Percentiles rank a stretch among this genome's conserved stretches.
Conservation (phyloP, 1,140 invertebrate species). For the Mesaphorura yosii region DNA sequence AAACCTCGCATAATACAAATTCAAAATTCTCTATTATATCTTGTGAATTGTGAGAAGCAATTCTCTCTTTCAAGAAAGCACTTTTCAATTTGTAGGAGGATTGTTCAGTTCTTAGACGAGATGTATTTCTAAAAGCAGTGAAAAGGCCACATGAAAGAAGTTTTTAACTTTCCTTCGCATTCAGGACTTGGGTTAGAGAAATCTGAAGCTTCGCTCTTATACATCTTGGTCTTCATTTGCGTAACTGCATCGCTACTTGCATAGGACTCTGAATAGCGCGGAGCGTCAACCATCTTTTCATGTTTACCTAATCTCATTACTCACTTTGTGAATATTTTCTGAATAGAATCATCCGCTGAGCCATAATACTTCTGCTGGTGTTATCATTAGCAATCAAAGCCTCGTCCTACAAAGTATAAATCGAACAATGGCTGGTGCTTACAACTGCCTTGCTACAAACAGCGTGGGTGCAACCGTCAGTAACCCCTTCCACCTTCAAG, state of each 20-base stretch:
- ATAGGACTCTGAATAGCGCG: not conserved
- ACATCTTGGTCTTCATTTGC: not conserved
- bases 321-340: not conserved
- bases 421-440: conserved; percentile 42
- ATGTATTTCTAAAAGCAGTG: too few species aligned
- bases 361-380: conserved; percentile 37
- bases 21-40: too few species aligned
- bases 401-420: conserved; percentile 37
- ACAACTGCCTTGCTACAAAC: conserved; percentile 58
- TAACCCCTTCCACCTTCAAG: conserved; percentile 57
- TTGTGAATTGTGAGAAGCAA: too few species aligned
- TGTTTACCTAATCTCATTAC: not conserved
- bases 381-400: conserved; percentile 39
- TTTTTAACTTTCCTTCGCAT: not conserved
- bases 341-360: conserved; percentile 33
- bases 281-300: not conserved
- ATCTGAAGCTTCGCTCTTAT: not conserved
- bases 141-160: too few species aligned
- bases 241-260: not conserved
- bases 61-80: too few species aligned
- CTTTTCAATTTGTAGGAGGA: too few species aligned
- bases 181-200: not conserved
- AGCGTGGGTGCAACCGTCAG: conserved; percentile 68
- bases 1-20: too few species aligned
- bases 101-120: too few species aligned